Evolutionary conservation across 2,888 invertebrate genomes (phyloP), one percentile per base, ranked within the genome.

Genomic region (Melieria omissa): DNA sequence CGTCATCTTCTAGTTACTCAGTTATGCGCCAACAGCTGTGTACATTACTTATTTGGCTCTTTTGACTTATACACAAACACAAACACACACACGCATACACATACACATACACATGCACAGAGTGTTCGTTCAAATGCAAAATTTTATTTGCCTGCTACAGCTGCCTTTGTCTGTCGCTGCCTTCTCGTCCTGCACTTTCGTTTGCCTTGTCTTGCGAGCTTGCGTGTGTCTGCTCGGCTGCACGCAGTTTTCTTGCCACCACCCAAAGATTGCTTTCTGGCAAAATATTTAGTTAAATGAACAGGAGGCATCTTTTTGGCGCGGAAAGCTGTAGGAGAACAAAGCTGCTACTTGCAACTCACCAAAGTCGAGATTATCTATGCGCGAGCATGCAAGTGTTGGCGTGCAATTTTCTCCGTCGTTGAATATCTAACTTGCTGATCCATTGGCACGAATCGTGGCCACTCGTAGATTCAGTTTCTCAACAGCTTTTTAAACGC

Each of bases 101-200:
- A 16, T 49, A n/a, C 16, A 47, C 14, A n/a, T 49, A 3, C 6
- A 29, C 49, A 63, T 63, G 49, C 12, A n/a, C 16, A 44, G 55
- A 55, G 82, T 82, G 81, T 83, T 78, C 83, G 79, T 83, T 81
- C 79, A 78, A 80, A 78, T 82, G 81, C 80, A 79, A 83, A 83
- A 82, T 57, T 62, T 73, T 63, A 54, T 65, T 65, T 65, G 8
- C 9, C 55, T 64, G 47, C 54, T 44, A 52, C 9, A 14, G 9
- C 57, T 47, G 49, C 10, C 58, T 10, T 49, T 64, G 41, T 68
- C 67, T 64, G 49, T 12, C 29, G 46, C 49, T 63, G 67, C 58
- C 70, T 67, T 60, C 45, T 62, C 16, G 47, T 42, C 57, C 42
- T 69, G 54, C 58, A 29, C 29, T 29, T 29, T 16, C 16, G 16